Conservation (phyloP, 2,797 vertebrate genomes). For the Onychomys leucogaster region DNA sequence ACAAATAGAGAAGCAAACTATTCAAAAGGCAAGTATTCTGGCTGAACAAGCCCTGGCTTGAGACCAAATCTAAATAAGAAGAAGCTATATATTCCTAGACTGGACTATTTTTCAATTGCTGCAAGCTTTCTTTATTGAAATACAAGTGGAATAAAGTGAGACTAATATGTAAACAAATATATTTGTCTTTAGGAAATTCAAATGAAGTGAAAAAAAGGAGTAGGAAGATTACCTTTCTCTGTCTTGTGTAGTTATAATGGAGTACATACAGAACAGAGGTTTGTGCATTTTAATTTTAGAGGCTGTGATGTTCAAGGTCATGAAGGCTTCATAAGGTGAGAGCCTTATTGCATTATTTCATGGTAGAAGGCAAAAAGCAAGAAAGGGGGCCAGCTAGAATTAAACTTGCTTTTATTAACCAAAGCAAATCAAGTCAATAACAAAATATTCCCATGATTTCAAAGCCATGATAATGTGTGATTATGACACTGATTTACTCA, state of each 20-base stretch:
- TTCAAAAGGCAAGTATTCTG: neutral
- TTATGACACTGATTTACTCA: neutral
- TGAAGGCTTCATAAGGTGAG: neutral
- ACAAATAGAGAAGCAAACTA: neutral
- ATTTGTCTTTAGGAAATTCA: neutral
- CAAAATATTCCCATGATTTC: neutral
- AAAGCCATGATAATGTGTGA: neutral
- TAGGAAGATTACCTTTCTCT: neutral
- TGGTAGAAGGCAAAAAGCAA: neutral
- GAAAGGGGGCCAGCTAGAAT: neutral
- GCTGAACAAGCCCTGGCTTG: neutral
- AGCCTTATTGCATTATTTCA: neutral
- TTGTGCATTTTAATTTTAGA: neutral
- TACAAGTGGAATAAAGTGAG: neutral
- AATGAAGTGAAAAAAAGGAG: neutral
- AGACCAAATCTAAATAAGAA: neutral
- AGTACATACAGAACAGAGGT: neutral
- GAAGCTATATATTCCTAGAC: neutral
- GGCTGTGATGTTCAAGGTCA: neutral
- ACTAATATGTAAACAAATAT: neutral
- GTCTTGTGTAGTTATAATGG: neutral
- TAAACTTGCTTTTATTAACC: neutral
- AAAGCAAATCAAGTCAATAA: neutral
- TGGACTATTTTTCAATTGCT: neutral
- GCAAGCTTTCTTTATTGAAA: neutral